Conservation (phyloP, 2,888 invertebrate species). For the Scaptomyza flava region DNA sequence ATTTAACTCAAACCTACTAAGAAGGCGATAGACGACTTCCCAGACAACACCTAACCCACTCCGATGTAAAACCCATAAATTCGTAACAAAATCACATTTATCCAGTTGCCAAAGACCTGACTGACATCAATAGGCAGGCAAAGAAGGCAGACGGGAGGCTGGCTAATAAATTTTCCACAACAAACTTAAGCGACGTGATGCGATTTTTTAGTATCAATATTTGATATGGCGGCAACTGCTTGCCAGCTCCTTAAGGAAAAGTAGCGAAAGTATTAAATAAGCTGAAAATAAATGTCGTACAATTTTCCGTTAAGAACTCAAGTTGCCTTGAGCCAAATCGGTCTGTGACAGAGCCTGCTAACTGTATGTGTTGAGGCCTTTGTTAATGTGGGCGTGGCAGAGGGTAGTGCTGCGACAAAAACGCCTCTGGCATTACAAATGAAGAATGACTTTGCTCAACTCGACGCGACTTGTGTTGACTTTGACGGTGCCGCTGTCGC, state of each 20-base stretch:
- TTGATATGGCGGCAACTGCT: constrained; percentile 43
- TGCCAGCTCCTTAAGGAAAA: constrained; percentile 17
- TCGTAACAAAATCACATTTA: constrained; percentile 64
- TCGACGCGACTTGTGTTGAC: constrained; percentile 33
- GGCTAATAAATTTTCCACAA: constrained; percentile 75
- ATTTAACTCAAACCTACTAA: constrained; percentile 21
- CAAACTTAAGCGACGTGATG: constrained; percentile 79
- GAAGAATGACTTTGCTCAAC: constrained; percentile 61
- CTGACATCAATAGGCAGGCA: constrained; percentile 34
- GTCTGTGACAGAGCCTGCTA: constrained; percentile 17
- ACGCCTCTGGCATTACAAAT: constrained; percentile 69
- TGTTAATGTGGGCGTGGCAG: constrained; percentile 15
- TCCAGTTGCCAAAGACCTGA: constrained; percentile 49
- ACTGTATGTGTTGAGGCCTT: constrained; percentile 28
- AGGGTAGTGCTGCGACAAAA: constrained; percentile 35
- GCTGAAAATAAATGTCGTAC: constrained; percentile 76
- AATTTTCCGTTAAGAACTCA: constrained; percentile 67
- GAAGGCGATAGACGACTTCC: constrained; percentile 2
- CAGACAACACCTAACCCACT: constrained; percentile 40
- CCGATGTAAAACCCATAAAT: constrained; percentile 29
- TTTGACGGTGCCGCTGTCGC: constrained; percentile 66
- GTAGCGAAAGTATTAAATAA: constrained; percentile 66
- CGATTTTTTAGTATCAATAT: constrained; percentile 80
- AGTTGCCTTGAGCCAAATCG: constrained; percentile 63
- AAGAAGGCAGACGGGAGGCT: constrained; percentile 1